Percentiles rank a stretch among this genome's conserved stretches.
phyloP scores from a whole-genome alignment of 2,113 vertebrate genomes.

The Urocynchramus pylzowi region DNA sequence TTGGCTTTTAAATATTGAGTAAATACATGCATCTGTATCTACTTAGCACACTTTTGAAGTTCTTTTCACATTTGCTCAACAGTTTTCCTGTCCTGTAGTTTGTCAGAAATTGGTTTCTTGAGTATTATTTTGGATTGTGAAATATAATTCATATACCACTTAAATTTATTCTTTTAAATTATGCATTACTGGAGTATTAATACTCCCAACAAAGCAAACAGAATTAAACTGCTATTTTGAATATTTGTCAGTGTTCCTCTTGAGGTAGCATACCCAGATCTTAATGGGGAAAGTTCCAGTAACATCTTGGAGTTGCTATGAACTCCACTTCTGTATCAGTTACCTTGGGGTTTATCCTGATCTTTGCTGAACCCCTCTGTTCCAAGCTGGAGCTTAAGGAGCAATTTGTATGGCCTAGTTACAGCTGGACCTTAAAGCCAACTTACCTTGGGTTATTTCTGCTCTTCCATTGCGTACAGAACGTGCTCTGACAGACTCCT shows the following conservation, averaged over 20 bases:
- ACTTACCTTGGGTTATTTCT: neutral
- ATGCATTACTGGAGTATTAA: neutral
- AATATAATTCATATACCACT: neutral
- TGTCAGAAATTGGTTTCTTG: neutral
- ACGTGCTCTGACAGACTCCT: neutral
- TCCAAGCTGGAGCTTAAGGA: neutral
- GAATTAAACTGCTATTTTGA: neutral
- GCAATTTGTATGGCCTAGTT: neutral
- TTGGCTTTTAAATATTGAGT: neutral
- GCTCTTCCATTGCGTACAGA: neutral
- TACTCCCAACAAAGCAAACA: neutral
- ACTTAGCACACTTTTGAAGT: neutral
- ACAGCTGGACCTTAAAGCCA: neutral
- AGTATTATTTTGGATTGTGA: neutral
- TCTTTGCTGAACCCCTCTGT: neutral
- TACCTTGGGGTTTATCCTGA: neutral
- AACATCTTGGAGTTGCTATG: fast-evolving
- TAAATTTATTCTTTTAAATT: neutral
- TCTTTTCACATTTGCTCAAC: neutral
- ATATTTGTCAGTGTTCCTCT: neutral
- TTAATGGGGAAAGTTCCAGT: neutral
- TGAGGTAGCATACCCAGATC: fast-evolving
- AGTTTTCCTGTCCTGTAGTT: neutral
- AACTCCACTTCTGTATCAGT: neutral
- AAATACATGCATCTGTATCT: neutral